phyloP scores from a whole-genome alignment of 2,113 vertebrate species.

The Syngnathoides biaculeatus region DNA sequence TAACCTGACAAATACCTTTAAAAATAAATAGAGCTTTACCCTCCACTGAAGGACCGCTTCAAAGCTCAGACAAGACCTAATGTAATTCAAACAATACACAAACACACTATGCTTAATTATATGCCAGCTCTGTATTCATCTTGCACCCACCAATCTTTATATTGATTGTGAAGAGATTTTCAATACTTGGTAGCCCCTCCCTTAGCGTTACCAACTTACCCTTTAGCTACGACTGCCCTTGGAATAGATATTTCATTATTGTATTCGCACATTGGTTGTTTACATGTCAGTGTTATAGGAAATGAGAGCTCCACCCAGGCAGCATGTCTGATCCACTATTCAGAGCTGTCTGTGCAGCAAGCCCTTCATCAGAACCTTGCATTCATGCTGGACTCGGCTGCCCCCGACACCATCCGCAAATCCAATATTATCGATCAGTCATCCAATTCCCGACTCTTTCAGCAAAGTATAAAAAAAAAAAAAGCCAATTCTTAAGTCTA shows the following conservation, averaged over 20 bases:
- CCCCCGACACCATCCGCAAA: conserved; percentile 66
- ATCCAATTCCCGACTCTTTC: conserved; percentile 69
- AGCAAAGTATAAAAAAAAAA: conserved; percentile 46
- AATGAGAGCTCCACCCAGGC: conserved; percentile 50
- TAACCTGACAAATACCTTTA: conserved; percentile 63
- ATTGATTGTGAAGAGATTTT: conserved; percentile 57
- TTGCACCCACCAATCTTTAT: conserved; percentile 40
- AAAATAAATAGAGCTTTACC: conserved; percentile 64
- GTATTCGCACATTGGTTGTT: conserved; percentile 27
- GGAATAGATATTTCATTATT: conserved; percentile 43
- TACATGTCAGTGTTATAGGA: conserved; percentile 28
- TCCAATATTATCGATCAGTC: conserved; percentile 70
- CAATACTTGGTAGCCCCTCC: conserved; percentile 36
- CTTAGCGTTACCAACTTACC: conserved; percentile 44
- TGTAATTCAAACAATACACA: conserved; percentile 67
- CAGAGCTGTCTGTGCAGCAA: conserved; percentile 47
- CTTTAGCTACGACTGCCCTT: conserved; percentile 34
- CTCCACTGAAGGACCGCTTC: conserved; percentile 72
- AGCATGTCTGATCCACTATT: conserved; percentile 51
- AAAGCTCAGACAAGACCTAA: conserved; percentile 72
- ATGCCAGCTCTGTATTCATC: conserved; percentile 69
- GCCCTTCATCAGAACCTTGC: conserved; percentile 59
- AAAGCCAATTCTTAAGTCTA: conserved; percentile 52
- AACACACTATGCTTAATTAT: conserved; percentile 41
- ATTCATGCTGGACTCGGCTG: conserved; percentile 66